Evolutionary conservation across 53 echinoderm and acorn worm species (phyloP).

Genomic region (Arbacia lixula): DNA sequence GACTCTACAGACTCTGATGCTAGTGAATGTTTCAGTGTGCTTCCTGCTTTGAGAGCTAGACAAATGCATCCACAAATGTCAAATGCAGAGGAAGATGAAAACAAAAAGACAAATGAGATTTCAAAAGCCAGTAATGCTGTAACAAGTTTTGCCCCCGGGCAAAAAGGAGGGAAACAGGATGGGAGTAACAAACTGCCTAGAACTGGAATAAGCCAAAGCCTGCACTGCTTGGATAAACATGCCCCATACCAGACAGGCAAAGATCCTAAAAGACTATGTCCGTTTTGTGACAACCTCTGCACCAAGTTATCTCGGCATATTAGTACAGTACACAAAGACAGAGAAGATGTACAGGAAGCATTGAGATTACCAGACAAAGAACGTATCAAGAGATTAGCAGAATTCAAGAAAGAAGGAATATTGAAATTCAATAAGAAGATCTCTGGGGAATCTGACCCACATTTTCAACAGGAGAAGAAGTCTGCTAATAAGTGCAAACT

Average conservation of each 20-base stretch:
- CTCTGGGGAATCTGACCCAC: background rate
- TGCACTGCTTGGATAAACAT: background rate
- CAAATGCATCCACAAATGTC: background rate
- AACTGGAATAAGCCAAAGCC: background rate
- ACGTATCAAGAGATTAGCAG: background rate
- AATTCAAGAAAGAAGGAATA: background rate
- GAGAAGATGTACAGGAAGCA: background rate
- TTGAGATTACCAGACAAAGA: background rate
- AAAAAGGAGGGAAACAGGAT: background rate
- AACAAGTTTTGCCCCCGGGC: background rate
- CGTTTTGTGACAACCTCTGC: background rate
- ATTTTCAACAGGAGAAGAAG: background rate
- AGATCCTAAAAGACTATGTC: background rate
- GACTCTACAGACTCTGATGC: background rate
- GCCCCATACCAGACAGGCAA: background rate
- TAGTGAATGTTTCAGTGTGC: background rate
- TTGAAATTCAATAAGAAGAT: background rate
- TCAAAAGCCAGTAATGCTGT: background rate
- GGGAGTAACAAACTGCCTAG: background rate
- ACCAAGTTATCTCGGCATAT: slow-evolving; percentile 8
- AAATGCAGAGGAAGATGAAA: slow-evolving; percentile 2
- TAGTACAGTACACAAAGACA: background rate
- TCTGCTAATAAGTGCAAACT: background rate
- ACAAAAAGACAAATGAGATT: background rate
- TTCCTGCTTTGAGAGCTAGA: background rate